phyloP scores from a whole-genome alignment of 2,888 invertebrate genomes.

The Drosophila stalkeri region DNA sequence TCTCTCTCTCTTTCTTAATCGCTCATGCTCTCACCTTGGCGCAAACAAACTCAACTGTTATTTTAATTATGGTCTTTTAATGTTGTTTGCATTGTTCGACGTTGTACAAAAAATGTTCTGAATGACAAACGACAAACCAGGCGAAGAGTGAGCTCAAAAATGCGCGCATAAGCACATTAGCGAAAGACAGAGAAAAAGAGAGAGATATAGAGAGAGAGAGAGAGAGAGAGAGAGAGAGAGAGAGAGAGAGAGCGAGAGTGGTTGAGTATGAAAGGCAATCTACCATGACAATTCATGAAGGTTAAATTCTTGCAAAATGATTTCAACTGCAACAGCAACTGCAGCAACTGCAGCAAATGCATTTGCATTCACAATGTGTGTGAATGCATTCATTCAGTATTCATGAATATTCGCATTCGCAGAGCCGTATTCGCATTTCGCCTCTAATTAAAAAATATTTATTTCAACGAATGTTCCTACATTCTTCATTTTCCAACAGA shows the following conservation, averaged over 20 bases:
- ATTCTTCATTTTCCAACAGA: conserved; percentile 35
- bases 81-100: conserved; percentile 49
- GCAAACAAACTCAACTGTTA: conserved; percentile 24
- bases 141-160: conserved; percentile 45
- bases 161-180: conserved; percentile 57
- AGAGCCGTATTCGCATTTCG: conserved; percentile 24
- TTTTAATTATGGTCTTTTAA: conserved; percentile 39
- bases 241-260: not conserved
- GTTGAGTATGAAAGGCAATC: conserved; percentile 58
- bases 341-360: not conserved
- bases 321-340: conserved; percentile 35
- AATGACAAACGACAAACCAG: conserved; percentile 64
- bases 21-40: conserved; percentile 1
- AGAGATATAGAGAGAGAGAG: not conserved
- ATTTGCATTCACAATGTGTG: conserved; percentile 3
- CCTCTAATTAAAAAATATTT: conserved; percentile 68
- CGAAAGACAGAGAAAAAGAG: not conserved
- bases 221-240: not conserved
- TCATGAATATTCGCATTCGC: conserved; percentile 18
- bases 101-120: conserved; percentile 29
- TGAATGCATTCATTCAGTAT: conserved; percentile 12
- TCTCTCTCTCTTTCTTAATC: not conserved
- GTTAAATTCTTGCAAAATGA: conserved; percentile 75
- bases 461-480: not conserved
- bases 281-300: conserved; percentile 75